Conservation (phyloP, 2,888 invertebrate species). For the Scotopteryx bipunctaria region DNA sequence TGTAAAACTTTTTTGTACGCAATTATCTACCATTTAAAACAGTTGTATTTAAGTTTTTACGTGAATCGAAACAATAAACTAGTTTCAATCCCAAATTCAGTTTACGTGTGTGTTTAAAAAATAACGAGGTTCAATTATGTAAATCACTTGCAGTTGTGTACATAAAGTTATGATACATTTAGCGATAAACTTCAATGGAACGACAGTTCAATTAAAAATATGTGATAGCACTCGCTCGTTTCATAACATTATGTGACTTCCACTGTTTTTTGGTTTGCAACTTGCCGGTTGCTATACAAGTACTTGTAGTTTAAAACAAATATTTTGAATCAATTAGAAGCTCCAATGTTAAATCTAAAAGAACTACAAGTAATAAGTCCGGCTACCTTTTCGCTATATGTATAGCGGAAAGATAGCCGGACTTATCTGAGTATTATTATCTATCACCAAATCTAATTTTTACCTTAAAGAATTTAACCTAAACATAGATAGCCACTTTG, state of each 20-base stretch:
- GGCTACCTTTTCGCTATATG: too few species aligned
- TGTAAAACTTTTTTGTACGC: not conserved
- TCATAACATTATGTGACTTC: constrained; percentile 15
- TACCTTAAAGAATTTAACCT: too few species aligned
- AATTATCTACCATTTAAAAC: not conserved
- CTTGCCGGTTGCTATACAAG: not conserved
- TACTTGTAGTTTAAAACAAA: not conserved
- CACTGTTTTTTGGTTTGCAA: not conserved
- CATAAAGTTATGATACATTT: constrained; percentile 20
- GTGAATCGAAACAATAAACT: not conserved
- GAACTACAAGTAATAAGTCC: too few species aligned
- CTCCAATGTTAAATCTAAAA: too few species aligned
- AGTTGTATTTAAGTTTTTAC: not conserved
- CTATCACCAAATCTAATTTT: too few species aligned
- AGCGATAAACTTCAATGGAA: constrained; percentile 16
- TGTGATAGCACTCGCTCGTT: constrained; percentile 13
- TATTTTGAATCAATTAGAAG: too few species aligned
- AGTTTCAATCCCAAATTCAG: not conserved
- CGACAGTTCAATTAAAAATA: constrained; percentile 11
- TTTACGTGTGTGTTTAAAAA: constrained; percentile 14
- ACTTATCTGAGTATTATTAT: too few species aligned
- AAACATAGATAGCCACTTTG: too few species aligned
- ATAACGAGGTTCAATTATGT: constrained; percentile 17
- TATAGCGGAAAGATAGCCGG: too few species aligned
- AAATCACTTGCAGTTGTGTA: constrained; percentile 18